Percentiles rank a stretch among this genome's conserved stretches.
Evolutionary conservation across 2,888 invertebrate species (phyloP).

Genomic region (Lagria hirta): DNA sequence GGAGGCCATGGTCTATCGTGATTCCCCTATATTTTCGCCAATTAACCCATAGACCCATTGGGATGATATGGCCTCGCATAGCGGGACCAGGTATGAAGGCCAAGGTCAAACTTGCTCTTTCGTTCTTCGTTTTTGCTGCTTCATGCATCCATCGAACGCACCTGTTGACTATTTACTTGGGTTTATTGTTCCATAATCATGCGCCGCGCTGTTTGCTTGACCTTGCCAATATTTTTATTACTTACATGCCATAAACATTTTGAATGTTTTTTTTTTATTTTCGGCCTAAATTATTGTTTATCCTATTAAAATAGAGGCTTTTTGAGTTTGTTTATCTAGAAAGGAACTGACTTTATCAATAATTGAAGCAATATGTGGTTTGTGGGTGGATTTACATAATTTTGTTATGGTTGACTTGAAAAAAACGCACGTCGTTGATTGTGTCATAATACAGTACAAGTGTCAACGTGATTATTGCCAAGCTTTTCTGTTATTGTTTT

Average conservation of each 20-base stretch:
- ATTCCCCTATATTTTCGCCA: slow-evolving; percentile 6
- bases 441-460: too few relatives aligned
- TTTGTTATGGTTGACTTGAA: too few relatives aligned
- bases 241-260: slow-evolving; percentile 10
- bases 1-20: slow-evolving; percentile 12
- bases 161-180: slow-evolving; percentile 11
- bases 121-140: slow-evolving; percentile 8
- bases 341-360: too few relatives aligned
- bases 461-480: too few relatives aligned
- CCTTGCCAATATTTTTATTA: slow-evolving; percentile 12
- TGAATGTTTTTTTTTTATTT: slow-evolving; percentile 5
- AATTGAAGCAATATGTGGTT: too few relatives aligned
- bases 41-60: slow-evolving; percentile 7
- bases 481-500: too few relatives aligned
- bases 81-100: slow-evolving; percentile 15
- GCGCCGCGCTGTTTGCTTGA: slow-evolving; percentile 5
- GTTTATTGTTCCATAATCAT: slow-evolving; percentile 11
- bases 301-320: too few relatives aligned
- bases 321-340: too few relatives aligned
- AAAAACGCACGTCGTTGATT: too few relatives aligned
- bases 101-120: slow-evolving; percentile 25
- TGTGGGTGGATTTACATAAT: too few relatives aligned
- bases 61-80: slow-evolving; percentile 14
- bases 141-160: slow-evolving; percentile 3
- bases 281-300: too few relatives aligned